Conservation (phyloP, 2,888 invertebrate species). For the Mythimna albipuncta region DNA sequence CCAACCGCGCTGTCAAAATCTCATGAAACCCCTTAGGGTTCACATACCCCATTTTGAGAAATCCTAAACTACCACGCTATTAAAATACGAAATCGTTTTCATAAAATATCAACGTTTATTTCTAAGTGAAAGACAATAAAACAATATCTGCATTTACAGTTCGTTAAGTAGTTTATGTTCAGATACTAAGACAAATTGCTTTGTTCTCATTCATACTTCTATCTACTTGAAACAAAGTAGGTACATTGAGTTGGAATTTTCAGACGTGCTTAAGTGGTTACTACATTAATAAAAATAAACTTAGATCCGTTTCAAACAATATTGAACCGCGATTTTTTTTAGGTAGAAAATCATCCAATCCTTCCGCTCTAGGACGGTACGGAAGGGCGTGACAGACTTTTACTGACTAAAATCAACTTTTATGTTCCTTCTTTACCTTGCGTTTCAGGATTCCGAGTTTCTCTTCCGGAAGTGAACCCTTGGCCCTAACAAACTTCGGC, state of each 20-base stretch:
- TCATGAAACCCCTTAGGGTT: too few relatives aligned
- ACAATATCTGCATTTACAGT: slow-evolving; percentile 52
- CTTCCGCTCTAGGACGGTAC: too few relatives aligned
- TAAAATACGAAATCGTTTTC: slow-evolving; percentile 24
- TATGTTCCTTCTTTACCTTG: too few relatives aligned
- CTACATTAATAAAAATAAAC: slow-evolving; percentile 4
- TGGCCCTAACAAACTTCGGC: too few relatives aligned
- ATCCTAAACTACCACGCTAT: slow-evolving; percentile 5
- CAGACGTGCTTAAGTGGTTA: slow-evolving; percentile 20
- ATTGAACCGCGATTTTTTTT: background rate
- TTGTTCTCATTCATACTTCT: slow-evolving; percentile 28
- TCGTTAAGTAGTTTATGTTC: slow-evolving; percentile 43
- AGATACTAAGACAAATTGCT: slow-evolving; percentile 41
- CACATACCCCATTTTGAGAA: too few relatives aligned
- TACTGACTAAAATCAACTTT: too few relatives aligned
- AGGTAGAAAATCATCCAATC: too few relatives aligned
- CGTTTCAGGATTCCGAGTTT: too few relatives aligned
- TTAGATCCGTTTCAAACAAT: background rate
- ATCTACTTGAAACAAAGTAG: slow-evolving; percentile 21
- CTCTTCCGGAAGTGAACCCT: too few relatives aligned
- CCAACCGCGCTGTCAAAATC: too few relatives aligned
- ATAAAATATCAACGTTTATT: slow-evolving; percentile 22
- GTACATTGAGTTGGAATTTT: slow-evolving; percentile 14
- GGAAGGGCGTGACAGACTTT: too few relatives aligned
- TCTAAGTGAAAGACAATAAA: slow-evolving; percentile 36